Evolutionary conservation across 2,888 invertebrate species (phyloP).

Genomic region (Papilio demoleus): DNA sequence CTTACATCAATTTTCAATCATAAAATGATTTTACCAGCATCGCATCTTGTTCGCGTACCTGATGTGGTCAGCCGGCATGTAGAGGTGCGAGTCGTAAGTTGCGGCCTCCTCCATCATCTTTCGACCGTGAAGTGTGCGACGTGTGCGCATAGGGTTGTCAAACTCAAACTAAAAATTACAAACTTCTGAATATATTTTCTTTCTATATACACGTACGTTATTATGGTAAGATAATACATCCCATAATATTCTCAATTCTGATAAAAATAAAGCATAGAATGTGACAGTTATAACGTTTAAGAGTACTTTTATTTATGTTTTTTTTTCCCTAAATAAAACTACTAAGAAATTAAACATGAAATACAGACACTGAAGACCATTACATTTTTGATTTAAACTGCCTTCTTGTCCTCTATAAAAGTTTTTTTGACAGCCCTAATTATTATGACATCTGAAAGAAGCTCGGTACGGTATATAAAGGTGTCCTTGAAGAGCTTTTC

Average conservation of each 20-base stretch:
- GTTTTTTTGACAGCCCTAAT: slow-evolving; percentile 54
- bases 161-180: neutral
- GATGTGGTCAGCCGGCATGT: slow-evolving; percentile 66
- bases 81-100: slow-evolving; percentile 61
- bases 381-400: no score
- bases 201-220: neutral
- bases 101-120: slow-evolving; percentile 63
- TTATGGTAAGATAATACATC: no score
- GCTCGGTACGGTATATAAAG: slow-evolving; percentile 64
- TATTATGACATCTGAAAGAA: slow-evolving; percentile 45
- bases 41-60: slow-evolving; percentile 47
- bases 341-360: no score
- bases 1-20: no score
- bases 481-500: slow-evolving; percentile 60
- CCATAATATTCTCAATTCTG: no score
- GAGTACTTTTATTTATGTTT: no score
- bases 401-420: neutral
- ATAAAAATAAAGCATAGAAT: no score
- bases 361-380: no score
- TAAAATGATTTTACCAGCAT: slow-evolving; percentile 39
- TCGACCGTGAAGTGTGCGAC: slow-evolving; percentile 50
- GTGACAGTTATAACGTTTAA: no score
- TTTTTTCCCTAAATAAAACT: no score
- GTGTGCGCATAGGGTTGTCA: slow-evolving; percentile 54
- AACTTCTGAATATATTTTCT: neutral